Percentiles rank a stretch among this genome's conserved stretches.
Evolutionary conservation across 2,113 vertebrate species (phyloP).

Genomic region (Dipodomys spectabilis): DNA sequence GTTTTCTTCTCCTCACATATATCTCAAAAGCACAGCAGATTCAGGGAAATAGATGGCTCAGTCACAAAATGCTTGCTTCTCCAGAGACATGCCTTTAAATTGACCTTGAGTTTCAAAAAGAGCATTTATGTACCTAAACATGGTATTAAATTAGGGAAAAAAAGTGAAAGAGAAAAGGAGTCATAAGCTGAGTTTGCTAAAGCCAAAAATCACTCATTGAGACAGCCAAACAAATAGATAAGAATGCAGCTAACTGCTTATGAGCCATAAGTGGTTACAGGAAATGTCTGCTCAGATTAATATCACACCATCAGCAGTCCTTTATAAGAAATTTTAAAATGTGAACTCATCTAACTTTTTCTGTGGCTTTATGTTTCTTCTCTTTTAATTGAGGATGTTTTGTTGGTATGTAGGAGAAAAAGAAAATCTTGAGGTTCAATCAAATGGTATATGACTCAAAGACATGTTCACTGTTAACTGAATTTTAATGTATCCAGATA

Average conservation of each 20-base stretch:
- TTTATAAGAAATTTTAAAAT: constrained; percentile 66
- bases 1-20: background rate
- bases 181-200: constrained; percentile 1
- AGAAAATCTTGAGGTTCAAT: background rate
- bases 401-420: background rate
- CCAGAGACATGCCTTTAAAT: constrained; percentile 57
- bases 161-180: constrained; percentile 16
- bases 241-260: background rate
- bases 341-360: background rate
- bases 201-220: constrained; percentile 37
- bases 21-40: constrained; percentile 45
- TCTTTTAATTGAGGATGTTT: constrained; percentile 36
- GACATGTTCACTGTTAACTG: constrained; percentile 6
- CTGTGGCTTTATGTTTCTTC: constrained; percentile 1
- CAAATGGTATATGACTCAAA: background rate
- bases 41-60: constrained; percentile 49
- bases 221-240: constrained; percentile 47
- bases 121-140: constrained; percentile 40
- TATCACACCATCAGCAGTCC: constrained; percentile 8
- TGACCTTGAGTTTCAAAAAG: constrained; percentile 54
- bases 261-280: constrained; percentile 49
- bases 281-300: constrained; percentile 68
- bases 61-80: constrained; percentile 40
- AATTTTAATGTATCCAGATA: constrained; percentile 7
- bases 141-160: constrained; percentile 37